phyloP scores from a whole-genome alignment of 1,140 invertebrate species.

The Diachasmimorpha longicaudata region DNA sequence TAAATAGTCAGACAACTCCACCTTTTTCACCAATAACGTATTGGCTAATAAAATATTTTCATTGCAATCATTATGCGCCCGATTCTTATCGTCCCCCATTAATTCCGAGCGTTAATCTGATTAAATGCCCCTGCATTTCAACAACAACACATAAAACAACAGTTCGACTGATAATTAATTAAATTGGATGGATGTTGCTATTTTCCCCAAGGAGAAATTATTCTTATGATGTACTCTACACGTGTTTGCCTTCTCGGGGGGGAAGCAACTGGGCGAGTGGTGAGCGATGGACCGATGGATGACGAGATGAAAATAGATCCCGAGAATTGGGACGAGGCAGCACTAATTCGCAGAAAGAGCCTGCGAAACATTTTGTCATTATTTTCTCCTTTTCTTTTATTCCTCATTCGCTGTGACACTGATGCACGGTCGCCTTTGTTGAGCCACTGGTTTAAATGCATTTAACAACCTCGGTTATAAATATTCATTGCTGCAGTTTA shows the following conservation, averaged over 20 bases:
- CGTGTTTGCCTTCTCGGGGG: background rate
- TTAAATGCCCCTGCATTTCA: background rate
- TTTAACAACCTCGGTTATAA: background rate
- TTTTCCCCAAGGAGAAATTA: background rate
- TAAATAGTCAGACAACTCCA: background rate
- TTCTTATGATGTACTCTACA: background rate
- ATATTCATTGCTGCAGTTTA: background rate
- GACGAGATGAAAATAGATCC: conserved; percentile 25
- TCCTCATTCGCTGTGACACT: background rate
- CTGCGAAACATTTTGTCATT: conserved; percentile 16
- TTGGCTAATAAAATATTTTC: background rate
- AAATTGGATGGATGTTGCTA: background rate
- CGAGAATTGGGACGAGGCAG: conserved; percentile 27
- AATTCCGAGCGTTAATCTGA: background rate
- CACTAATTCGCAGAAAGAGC: conserved; percentile 25
- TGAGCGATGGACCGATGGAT: background rate
- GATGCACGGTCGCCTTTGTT: background rate
- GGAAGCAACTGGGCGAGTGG: background rate
- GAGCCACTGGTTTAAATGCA: background rate
- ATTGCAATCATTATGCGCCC: background rate
- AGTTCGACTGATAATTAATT: background rate
- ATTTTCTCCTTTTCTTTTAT: background rate
- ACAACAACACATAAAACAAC: background rate
- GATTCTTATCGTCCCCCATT: background rate
- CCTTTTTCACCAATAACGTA: background rate